Base-by-base conservation (phyloP, 2,888 invertebrate genomes). In the Drosophila nigricruria region DNA sequence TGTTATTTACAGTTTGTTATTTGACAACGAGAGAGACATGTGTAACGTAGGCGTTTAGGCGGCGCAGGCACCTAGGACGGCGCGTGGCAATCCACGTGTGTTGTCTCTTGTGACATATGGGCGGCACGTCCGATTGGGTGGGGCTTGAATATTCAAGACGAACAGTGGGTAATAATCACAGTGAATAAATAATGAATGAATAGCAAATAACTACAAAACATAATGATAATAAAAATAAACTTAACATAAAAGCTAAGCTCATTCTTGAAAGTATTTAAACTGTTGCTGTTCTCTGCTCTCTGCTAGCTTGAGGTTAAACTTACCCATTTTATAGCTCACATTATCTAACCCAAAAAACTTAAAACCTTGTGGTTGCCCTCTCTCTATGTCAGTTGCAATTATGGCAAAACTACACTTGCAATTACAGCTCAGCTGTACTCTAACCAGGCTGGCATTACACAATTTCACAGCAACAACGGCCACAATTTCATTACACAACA, bases 51-150 rank as follows among this genome's bases (percentile, higher is more conserved):
- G 12, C 16, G n/a, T 25, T 5, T n/a, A 14, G 27, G 14, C 5
- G 25, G 27, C 14, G 30, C 20, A 18, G 10, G n/a, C 18, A 42
- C 14, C 30, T 10, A 34, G 25, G 23, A 6, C 16, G 20, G 67
- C 84, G 73, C 77, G 80, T 85, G 82, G 67, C 80, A 57, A 16
- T 69, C 70, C 85, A 85, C 76, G 77, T 85, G 82, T 73, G 57
- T 20, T 79, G 64, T 69, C 69, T 70, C 57, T 67, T 56, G 34
- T 43, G 49, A 40, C 62, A 43, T 38, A 53, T 52, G 42, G 56
- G 54, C 12, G 62, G 43, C 25, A 23, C 20, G 32, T 34, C 18
- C 56, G 23, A 8, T 30, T 40, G 73, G 61, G 20, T 42, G 77
- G 40, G 45, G 42, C 52, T 57, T 14, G 20, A 25, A 50, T 77